Base-by-base conservation (phyloP, 2,888 invertebrate genomes). In the Xylota segnis region DNA sequence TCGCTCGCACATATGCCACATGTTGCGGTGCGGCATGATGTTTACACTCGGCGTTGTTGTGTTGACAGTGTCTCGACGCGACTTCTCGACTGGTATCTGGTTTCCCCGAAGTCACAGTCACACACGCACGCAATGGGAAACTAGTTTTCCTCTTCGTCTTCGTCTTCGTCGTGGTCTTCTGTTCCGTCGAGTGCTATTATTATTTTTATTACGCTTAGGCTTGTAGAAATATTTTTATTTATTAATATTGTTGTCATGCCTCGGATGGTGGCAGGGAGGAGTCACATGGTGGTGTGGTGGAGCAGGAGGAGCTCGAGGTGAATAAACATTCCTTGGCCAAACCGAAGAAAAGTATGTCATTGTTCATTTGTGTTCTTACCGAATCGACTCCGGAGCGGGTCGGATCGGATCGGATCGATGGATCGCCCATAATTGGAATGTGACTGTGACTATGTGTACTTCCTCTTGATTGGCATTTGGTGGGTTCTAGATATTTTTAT, bases 171-270 rank as follows among this genome's bases (percentile, higher is more conserved):
- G 29, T 27, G n/a, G 32, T 45, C 66, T 32, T n/a, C 37, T 29
- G 9, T 10, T 27, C 5, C 18, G 27, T 16, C n/a, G 14, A 43
- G 16, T 40, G 16, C 58, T 65, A 66, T 52, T 47, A 61, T 75
- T 52, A 56, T 37, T 63, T 59, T 71, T 81, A 82, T 82, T 76
- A 76, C 52, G 56, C 37, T 68, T 61, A 70, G 61, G 66, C 29
- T 61, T 50, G 59, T 29, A 43, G 63, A 76, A 59, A 40, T 71
- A 72, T 81, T 81, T 59, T 50, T 68, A 50, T 47, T 76, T 82
- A 77, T 86, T 86, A 77, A 72, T 72, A 86, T 68, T 86, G 37
- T 77, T 68, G 82, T 77, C 86, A 86, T 86, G 83, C 47, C 37
- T 56, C 16, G n/a, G 40, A n/a, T n/a, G n/a, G n/a, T n/a, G n/a